phyloP scores from a whole-genome alignment of 2,113 vertebrate species.

The Ammodytes marinus region DNA sequence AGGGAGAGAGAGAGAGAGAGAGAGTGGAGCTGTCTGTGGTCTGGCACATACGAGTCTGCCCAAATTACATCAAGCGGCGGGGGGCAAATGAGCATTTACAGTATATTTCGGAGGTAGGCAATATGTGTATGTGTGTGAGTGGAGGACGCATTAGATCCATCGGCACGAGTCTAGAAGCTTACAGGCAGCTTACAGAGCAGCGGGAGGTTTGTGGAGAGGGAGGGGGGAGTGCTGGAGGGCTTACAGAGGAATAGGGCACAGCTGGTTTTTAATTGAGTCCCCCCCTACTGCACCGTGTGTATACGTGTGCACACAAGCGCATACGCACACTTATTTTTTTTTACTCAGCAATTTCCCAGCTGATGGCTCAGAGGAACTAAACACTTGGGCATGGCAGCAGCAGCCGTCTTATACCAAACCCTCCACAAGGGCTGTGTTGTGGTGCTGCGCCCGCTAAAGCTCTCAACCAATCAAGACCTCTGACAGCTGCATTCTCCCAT shows the following conservation, averaged over 20 bases:
- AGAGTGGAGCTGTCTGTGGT: slow-evolving; percentile 23
- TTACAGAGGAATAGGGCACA: slow-evolving; percentile 81
- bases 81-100: slow-evolving; percentile 78
- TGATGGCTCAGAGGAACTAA: slow-evolving; percentile 79
- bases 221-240: slow-evolving; percentile 71
- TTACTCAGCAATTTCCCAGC: slow-evolving; percentile 83
- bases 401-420: slow-evolving; percentile 51
- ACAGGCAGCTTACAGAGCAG: slow-evolving; percentile 79
- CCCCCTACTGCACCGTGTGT: slow-evolving; percentile 50
- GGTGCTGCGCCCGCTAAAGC: slow-evolving; percentile 60
- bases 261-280: slow-evolving; percentile 87
- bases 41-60: slow-evolving; percentile 64
- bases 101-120: slow-evolving; percentile 58
- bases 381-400: slow-evolving; percentile 64
- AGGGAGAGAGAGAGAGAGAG: slow-evolving; percentile 29
- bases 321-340: slow-evolving; percentile 47
- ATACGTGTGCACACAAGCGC: slow-evolving; percentile 28
- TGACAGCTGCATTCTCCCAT: slow-evolving; percentile 55
- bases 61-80: slow-evolving; percentile 77
- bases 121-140: slow-evolving; percentile 21
- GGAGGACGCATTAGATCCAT: slow-evolving; percentile 70
- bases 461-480: slow-evolving; percentile 58
- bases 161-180: slow-evolving; percentile 75
- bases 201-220: slow-evolving; percentile 64
- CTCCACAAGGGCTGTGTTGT: slow-evolving; percentile 46